Base-by-base conservation (phyloP, 2,888 invertebrate genomes). In the Tachina grossa region DNA sequence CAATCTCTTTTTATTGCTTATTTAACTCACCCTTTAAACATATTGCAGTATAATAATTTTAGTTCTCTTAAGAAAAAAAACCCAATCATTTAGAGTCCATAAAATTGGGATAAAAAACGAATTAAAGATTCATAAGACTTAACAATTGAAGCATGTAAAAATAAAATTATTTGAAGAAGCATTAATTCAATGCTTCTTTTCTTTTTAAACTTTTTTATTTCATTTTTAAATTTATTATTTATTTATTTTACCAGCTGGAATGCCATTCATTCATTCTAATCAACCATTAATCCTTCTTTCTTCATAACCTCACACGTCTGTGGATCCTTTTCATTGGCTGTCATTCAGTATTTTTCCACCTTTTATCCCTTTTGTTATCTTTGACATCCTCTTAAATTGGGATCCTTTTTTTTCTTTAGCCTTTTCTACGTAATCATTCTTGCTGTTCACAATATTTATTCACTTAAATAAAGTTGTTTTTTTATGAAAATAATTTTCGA, bases 381-480 rank as follows among this genome's bases (percentile, higher is more conserved):
- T 53, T 61, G 65, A 59, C 78, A 59, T 53, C 47, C 72, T 39
- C 47, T 53, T 77, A 77, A 13, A 45, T 14, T 61, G 39, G 11
- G 13, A 31, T 6, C 31, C 2, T 6, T 47, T 11, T 47, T 11
- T 72, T 47, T 4, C 45, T 63, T 41, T 45, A 13, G 16, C 11
- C 13, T 74, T 66, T 31, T 16, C 69, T 22, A 65, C 22, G 47
- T 47, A 68, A 66, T 68, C 2, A 65, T 65, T 53, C 16, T 45
- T 66, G 39, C 41, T 9, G 1, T 9, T 66, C 45, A 45, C 22
- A 61, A 63, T 63, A 75, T 65, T 78, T 78, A 63, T 57, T 72
- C 80, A 71, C 80, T 84, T 80, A 57, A 77, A 84, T 74, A 31
- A 68, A 84, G 66, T 45, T 72, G 72, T 75, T 74, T 49, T n/a